phyloP scores from a whole-genome alignment of 1,140 invertebrate genomes.

The Plectus sambesii region DNA sequence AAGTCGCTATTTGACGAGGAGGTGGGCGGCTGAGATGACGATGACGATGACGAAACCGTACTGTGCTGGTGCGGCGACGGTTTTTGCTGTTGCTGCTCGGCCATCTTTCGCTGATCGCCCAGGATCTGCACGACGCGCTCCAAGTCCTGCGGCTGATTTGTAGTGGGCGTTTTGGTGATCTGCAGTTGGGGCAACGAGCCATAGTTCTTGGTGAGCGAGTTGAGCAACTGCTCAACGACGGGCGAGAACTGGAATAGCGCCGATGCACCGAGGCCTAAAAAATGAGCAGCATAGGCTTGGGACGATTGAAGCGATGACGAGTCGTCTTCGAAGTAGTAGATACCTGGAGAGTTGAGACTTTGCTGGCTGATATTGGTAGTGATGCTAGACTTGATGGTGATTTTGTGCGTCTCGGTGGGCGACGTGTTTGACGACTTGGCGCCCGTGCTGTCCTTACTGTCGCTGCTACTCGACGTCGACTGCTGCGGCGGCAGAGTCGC shows the following conservation, averaged over 20 bases:
- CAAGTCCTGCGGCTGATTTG: conserved; percentile 24
- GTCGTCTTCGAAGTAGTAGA: conserved; percentile 11
- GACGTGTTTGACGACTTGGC: too few relatives aligned
- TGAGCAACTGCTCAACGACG: conserved; percentile 38
- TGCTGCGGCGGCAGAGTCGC: too few relatives aligned
- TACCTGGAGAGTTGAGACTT: conserved; percentile 29
- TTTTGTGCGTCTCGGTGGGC: too few relatives aligned
- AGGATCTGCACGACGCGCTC: conserved; percentile 17
- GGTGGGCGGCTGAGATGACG: neutral
- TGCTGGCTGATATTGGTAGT: conserved; percentile 25
- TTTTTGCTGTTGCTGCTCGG: neutral
- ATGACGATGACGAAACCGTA: conserved; percentile 5
- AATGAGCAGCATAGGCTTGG: neutral
- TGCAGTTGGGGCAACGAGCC: conserved; percentile 25
- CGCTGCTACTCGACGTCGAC: too few relatives aligned
- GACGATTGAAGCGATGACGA: conserved; percentile 1
- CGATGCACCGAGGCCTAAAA: conserved; percentile 33
- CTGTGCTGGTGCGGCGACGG: conserved; percentile 4
- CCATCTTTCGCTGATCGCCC: neutral
- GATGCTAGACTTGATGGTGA: conserved; percentile 24
- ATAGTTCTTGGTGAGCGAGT: conserved; percentile 22
- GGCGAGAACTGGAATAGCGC: conserved; percentile 44
- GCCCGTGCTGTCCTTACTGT: too few relatives aligned
- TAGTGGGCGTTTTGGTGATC: conserved; percentile 29
- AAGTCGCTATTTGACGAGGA: too few relatives aligned